Conservation (phyloP, 2,888 invertebrate species). For the Balanococcus diminutus region DNA sequence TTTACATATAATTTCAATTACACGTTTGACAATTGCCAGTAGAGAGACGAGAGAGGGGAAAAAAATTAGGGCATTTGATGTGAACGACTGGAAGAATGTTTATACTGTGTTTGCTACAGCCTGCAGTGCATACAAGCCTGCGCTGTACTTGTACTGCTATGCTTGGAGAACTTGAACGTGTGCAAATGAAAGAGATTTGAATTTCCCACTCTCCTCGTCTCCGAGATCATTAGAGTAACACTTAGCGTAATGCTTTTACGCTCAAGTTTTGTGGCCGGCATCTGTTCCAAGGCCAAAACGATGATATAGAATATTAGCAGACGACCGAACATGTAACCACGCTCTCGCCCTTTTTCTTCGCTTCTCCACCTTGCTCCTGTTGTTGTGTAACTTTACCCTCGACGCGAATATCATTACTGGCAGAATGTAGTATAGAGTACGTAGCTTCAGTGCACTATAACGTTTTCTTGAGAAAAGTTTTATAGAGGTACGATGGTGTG, state of each 20-base stretch:
- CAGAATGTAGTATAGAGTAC: neutral
- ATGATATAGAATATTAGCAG: conserved; percentile 42
- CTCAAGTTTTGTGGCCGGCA: conserved; percentile 5
- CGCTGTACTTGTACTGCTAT: no score
- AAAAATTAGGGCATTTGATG: no score
- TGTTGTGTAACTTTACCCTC: neutral
- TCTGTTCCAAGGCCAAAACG: conserved; percentile 35
- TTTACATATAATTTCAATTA: no score
- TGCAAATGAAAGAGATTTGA: neutral
- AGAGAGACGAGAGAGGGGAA: no score
- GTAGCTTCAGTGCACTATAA: neutral
- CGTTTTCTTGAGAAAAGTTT: conserved; percentile 12
- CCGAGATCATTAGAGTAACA: conserved; percentile 18
- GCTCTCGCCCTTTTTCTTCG: neutral
- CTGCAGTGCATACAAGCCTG: no score
- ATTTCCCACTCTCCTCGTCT: neutral
- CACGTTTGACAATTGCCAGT: no score
- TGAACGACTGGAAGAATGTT: no score
- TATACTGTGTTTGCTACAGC: no score
- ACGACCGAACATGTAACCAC: conserved; percentile 7
- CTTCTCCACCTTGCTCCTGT: neutral
- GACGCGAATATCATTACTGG: conserved; percentile 37
- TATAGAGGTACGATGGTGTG: neutral
- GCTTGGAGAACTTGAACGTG: no score
- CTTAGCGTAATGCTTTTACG: conserved; percentile 10